Evolutionary conservation across 2,888 invertebrate genomes (phyloP), one percentile per base, ranked within the genome.

Genomic region (Heteromyza rotundicornis): DNA sequence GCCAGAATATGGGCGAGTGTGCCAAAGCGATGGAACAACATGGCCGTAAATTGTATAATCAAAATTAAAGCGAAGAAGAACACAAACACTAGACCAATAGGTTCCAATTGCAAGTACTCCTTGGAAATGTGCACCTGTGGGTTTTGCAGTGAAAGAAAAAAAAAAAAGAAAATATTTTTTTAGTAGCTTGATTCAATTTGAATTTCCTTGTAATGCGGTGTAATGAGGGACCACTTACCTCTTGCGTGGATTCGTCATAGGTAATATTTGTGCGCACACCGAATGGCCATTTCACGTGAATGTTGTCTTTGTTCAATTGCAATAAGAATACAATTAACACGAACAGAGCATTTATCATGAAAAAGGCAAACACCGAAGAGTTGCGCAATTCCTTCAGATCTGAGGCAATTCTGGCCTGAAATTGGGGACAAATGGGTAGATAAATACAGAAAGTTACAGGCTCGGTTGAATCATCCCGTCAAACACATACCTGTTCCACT

Each of bases 341-440:
- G 90, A 98, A 99, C 78, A 98, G 90, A 74, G 98, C 95, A 87
- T 99, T 99, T 85, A 96, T 85, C 97, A 99, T 98, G 88, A 98
- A 94, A 89, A 98, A 98, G 75, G 91, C 94, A 86, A 97, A 96
- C 68, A 96, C 95, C 71, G 94, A 94, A 78, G 94, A 92, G 86
- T 98, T 96, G 82, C 98, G 89, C 78, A 98, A 88, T 83, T 96
- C 96, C 88, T 94, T 93, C 82, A 98, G 88, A 85, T 96, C 95
- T 84, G 85, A 86, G 76, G 94, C 91, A 84, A 95, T 94, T 87
- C 94, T 90, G 80, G 90, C 93, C 94, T 95, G 90, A 87, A 90
- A 32, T 32, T 32, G 5, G 32, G 32, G 32, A 5, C 5, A 32
- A 32, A 32, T 32, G 7, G 7, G 12, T 12, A 12, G 7, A n/a